These are phyloP conservation scores for Pseudomyrmex concolor DNA, from an alignment of 1,140 invertebrate genomes.

Conservation along the genomic window DNA sequence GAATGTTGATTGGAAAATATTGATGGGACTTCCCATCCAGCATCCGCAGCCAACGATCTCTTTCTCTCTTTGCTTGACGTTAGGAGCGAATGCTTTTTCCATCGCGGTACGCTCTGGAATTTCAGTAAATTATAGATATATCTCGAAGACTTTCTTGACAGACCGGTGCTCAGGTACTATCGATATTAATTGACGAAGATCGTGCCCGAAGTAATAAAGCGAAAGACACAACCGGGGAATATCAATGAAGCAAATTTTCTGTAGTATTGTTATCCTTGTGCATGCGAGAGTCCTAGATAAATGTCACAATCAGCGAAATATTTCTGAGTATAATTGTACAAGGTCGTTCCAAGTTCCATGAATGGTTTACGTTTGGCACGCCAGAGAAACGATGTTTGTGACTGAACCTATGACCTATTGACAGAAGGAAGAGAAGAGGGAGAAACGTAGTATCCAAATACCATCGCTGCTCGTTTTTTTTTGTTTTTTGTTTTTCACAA, in stretches of 20 bases:
- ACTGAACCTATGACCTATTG: conserved; percentile 56
- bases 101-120: conserved; percentile 60
- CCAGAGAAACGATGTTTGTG: conserved; percentile 37
- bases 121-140: conserved; percentile 56
- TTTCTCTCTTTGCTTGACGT: conserved; percentile 32
- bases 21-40: conserved; percentile 71
- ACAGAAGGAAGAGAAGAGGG: conserved; percentile 11
- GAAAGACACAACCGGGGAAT: not conserved
- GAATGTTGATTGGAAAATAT: conserved; percentile 84
- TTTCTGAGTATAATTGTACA: conserved; percentile 72
- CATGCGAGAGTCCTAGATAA: conserved; percentile 10
- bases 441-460: conserved; percentile 29
- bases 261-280: not conserved
- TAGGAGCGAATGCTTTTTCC: conserved; percentile 63
- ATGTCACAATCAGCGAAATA: conserved; percentile 31
- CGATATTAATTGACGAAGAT: conserved; percentile 58
- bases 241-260: not conserved
- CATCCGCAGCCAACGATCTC: conserved; percentile 15
- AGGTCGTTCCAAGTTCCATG: conserved; percentile 72
- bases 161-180: not conserved
- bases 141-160: conserved; percentile 3
- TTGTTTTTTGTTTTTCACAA: conserved; percentile 39
- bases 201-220: not conserved
- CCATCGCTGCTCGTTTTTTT: not conserved
- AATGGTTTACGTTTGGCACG: conserved; percentile 72